A percentile compares a stretch with the other conserved stretches of the same genome.
phyloP scores from a whole-genome alignment of 2,113 vertebrate genomes.

The Tor tambroides region DNA sequence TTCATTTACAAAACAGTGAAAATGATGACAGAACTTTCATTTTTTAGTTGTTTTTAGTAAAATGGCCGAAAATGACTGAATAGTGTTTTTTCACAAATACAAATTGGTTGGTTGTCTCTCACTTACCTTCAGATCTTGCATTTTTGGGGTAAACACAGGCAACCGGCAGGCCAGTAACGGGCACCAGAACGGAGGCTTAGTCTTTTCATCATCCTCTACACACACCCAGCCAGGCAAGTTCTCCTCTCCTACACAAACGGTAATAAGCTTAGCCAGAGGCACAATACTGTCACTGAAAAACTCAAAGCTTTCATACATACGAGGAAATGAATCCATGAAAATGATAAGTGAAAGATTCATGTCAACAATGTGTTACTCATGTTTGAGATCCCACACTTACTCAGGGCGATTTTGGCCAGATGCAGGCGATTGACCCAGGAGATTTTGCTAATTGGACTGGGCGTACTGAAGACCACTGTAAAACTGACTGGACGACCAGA shows the following conservation, averaged over 20 bases:
- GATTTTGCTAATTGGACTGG: slow-evolving; percentile 87
- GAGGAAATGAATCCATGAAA: slow-evolving; percentile 4
- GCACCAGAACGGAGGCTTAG: slow-evolving; percentile 83
- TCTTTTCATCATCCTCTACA: slow-evolving; percentile 83
- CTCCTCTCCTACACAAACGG: slow-evolving; percentile 78
- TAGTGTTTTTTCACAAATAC: background rate
- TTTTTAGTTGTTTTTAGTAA: background rate
- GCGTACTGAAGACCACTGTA: slow-evolving; percentile 89
- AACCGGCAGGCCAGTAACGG: slow-evolving; percentile 82
- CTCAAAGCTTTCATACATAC: background rate
- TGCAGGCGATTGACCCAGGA: slow-evolving; percentile 89
- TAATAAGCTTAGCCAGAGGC: slow-evolving; percentile 18
- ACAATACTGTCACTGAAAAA: background rate
- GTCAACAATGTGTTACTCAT: slow-evolving; percentile 3
- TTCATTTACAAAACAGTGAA: background rate
- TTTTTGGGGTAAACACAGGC: slow-evolving; percentile 78
- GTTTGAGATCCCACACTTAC: slow-evolving; percentile 72
- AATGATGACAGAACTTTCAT: background rate
- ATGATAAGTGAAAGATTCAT: slow-evolving; percentile 4
- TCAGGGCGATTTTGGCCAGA: slow-evolving; percentile 83
- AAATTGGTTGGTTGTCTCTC: background rate
- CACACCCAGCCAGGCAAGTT: slow-evolving; percentile 87
- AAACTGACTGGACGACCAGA: slow-evolving; percentile 87
- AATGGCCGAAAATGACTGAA: background rate
- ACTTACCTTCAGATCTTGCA: slow-evolving; percentile 71